phyloP scores from a whole-genome alignment of 2,113 vertebrate species.

The Oncorhynchus tshawytscha region DNA sequence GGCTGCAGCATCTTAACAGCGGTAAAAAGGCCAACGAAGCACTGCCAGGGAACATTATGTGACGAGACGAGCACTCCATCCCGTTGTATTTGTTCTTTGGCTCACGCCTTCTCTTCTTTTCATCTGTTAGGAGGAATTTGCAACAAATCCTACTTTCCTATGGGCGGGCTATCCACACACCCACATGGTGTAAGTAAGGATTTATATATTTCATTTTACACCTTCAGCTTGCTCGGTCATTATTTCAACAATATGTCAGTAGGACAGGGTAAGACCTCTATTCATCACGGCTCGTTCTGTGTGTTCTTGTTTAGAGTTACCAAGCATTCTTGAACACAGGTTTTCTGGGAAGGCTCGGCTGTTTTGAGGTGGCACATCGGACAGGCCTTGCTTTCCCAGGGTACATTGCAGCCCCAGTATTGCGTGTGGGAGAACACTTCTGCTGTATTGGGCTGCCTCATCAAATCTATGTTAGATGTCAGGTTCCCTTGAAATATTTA shows the following conservation, averaged over 20 bases:
- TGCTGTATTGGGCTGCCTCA: background rate
- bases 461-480: background rate
- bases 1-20: slow-evolving; percentile 82
- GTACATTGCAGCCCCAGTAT: background rate
- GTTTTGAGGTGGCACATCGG: background rate
- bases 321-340: background rate
- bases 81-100: background rate
- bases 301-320: background rate
- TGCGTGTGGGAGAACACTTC: background rate
- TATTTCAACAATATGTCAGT: background rate
- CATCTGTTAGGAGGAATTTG: slow-evolving; percentile 77
- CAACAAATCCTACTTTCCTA: slow-evolving; percentile 76
- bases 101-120: slow-evolving; percentile 18
- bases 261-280: too few relatives aligned
- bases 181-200: slow-evolving; percentile 79
- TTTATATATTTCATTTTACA: background rate
- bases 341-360: background rate
- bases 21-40: slow-evolving; percentile 56
- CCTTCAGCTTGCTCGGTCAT: background rate
- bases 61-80: background rate
- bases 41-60: background rate
- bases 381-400: background rate
- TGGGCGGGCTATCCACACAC: slow-evolving; percentile 83
- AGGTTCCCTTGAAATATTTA: background rate
- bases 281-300: background rate